Base-by-base conservation (phyloP, 92 coral and sea anemone genomes). In the Zoanthus solanderi region DNA sequence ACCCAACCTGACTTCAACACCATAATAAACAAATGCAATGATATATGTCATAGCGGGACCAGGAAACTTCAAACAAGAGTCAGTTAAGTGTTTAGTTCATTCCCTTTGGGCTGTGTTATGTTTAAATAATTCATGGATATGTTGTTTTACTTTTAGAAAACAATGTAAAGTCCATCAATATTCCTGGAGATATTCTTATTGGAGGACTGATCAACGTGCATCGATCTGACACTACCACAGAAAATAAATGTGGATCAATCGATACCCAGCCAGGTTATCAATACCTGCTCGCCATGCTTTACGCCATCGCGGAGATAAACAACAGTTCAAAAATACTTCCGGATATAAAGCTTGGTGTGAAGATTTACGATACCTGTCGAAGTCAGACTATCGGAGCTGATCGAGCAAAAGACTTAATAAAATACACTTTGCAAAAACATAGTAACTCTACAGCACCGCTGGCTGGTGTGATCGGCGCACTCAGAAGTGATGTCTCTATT, bases 191-290 rank as follows among this genome's bases (percentile, higher is more conserved):
- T 72, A 57, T 90, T 50, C 34, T 90, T 10, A 72, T 90, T 34
- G 92, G 92, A 30, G 92, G 92, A 15, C 54, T 90, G 34, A 78
- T 90, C 66, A 79, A 87, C 15, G 42, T 90, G 6, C 92, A 90
- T 67, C 16, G 46, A 23, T 88, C 89, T 2, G 89, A 88, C 31
- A 81, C 85, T 2, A 48, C 72, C 2, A 90, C 78, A 32, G 92
- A 90, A 61, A 90, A 90, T 66, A 71, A 72, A 60, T 90, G 92
- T 58, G 92, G 92, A n/a, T 15, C 72, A 50, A 84, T 90, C 83
- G 88, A 90, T 75, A 90, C 74, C 78, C 87, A 84, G 87, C 92
- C 92, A 68, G 92, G 92, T 71, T 90, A 85, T 79, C 92, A 90
- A 71, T 79, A 77, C 69, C 31, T 90, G 4, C 90, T 84, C 71